Percentiles rank a stretch among this genome's conserved stretches.
These are phyloP conservation scores for Habropoda laboriosa DNA, from an alignment of 1,140 invertebrate genomes.

Conservation along the genomic window DNA sequence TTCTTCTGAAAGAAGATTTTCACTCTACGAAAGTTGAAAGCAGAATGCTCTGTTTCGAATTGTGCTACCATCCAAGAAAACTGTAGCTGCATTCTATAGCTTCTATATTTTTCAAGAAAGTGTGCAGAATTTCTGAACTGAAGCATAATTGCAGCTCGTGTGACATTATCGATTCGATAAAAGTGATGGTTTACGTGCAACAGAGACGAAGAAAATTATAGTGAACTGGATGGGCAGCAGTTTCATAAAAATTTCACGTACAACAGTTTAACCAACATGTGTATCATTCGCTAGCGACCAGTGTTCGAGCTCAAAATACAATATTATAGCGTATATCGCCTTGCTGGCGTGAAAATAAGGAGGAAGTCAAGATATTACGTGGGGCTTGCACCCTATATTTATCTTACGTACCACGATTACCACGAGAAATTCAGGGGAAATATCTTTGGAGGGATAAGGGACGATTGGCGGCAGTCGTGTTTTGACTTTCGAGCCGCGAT, in stretches of 20 bases:
- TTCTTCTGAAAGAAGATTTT: too few species aligned
- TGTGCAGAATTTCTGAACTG: neutral
- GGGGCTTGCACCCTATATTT: neutral
- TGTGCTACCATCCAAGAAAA: too few species aligned
- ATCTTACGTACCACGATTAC: neutral
- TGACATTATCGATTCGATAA: neutral
- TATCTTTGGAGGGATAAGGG: neutral
- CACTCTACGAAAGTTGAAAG: too few species aligned
- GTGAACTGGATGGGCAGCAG: neutral
- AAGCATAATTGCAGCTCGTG: neutral
- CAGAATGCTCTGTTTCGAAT: too few species aligned
- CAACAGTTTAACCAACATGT: neutral
- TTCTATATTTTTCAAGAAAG: neutral
- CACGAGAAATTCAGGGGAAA: neutral
- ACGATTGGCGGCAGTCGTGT: neutral
- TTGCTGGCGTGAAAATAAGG: neutral
- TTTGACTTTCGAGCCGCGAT: neutral
- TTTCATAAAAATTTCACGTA: neutral
- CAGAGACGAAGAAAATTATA: neutral
- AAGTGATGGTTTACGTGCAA: neutral
- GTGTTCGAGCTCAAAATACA: slow-evolving; percentile 2
- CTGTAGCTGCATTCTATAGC: too few species aligned
- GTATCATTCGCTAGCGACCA: neutral
- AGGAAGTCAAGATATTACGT: neutral
- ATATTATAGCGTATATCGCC: neutral